phyloP scores from a whole-genome alignment of 1,140 invertebrate genomes.

The Meloidogyne chitwoodi region DNA sequence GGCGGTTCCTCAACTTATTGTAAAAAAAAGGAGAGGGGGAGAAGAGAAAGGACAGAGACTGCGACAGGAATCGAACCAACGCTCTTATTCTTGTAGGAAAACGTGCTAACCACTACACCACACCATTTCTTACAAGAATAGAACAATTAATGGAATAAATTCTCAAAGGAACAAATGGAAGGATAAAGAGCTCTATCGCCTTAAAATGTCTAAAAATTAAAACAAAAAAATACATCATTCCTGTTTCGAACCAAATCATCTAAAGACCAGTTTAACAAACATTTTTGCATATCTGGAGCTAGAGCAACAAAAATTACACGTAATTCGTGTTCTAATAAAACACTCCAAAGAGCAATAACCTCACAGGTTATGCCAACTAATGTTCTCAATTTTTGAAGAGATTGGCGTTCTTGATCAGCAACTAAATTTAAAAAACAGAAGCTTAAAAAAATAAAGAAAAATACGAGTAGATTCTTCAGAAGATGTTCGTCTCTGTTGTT shows the following conservation, averaged over 20 bases:
- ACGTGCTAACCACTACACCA: too few relatives aligned
- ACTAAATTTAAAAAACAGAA: constrained; percentile 6
- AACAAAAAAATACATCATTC: constrained; percentile 68
- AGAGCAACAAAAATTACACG: constrained; percentile 69
- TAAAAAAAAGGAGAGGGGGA: too few relatives aligned
- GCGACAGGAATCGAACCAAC: too few relatives aligned
- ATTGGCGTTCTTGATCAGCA: constrained; percentile 66
- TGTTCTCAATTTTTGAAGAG: constrained; percentile 72
- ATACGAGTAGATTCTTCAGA: background rate
- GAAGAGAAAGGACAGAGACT: too few relatives aligned
- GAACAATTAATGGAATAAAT: too few relatives aligned
- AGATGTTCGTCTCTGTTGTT: constrained; percentile 5
- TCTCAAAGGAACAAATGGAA: too few relatives aligned
- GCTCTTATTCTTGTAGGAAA: too few relatives aligned
- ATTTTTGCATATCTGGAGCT: constrained; percentile 68
- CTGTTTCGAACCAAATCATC: constrained; percentile 78
- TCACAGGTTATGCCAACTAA: constrained; percentile 78
- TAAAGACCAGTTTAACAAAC: constrained; percentile 68
- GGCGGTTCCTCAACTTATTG: too few relatives aligned
- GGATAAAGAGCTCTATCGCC: too few relatives aligned
- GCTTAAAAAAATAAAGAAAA: background rate
- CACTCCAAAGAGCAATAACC: constrained; percentile 85
- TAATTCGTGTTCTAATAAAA: constrained; percentile 86
- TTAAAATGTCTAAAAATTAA: background rate
- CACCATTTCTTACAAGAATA: too few relatives aligned